phyloP scores from a whole-genome alignment of 2,113 vertebrate genomes.

The Hippopotamus amphibius region DNA sequence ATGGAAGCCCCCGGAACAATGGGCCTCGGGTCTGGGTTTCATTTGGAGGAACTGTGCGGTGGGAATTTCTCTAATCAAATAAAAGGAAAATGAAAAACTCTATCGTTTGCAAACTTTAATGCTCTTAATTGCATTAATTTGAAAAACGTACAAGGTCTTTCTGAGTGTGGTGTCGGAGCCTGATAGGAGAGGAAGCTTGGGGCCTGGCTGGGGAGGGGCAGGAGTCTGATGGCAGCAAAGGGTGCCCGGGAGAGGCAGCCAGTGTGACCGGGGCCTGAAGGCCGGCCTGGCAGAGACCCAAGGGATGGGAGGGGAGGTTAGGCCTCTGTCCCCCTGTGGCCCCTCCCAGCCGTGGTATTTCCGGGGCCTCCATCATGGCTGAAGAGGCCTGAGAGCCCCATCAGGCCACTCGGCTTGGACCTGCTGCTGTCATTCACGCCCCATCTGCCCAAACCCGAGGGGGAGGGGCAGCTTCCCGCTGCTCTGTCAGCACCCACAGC shows the following conservation, averaged over 20 bases:
- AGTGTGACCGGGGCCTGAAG: not conserved
- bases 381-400: constrained; percentile 63
- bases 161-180: constrained; percentile 62
- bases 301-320: constrained; percentile 42
- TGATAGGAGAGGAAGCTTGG: constrained; percentile 56
- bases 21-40: constrained; percentile 88
- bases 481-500: constrained; percentile 68
- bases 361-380: constrained; percentile 60
- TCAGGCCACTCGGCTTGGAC: constrained; percentile 64
- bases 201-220: not conserved
- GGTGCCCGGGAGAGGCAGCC: not conserved
- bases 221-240: not conserved
- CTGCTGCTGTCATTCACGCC: constrained; percentile 80
- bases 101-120: constrained; percentile 87
- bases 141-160: constrained; percentile 83
- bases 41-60: constrained; percentile 85
- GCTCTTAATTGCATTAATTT: constrained; percentile 91
- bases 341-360: constrained; percentile 72
- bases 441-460: constrained; percentile 22
- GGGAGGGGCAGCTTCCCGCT: constrained; percentile 60
- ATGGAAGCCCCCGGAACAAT: constrained; percentile 83
- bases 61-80: constrained; percentile 91
- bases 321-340: not conserved
- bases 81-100: constrained; percentile 90
- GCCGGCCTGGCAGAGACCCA: constrained; percentile 3